Conservation (phyloP, 2,797 vertebrate species). For the Phalanger gymnotis region DNA sequence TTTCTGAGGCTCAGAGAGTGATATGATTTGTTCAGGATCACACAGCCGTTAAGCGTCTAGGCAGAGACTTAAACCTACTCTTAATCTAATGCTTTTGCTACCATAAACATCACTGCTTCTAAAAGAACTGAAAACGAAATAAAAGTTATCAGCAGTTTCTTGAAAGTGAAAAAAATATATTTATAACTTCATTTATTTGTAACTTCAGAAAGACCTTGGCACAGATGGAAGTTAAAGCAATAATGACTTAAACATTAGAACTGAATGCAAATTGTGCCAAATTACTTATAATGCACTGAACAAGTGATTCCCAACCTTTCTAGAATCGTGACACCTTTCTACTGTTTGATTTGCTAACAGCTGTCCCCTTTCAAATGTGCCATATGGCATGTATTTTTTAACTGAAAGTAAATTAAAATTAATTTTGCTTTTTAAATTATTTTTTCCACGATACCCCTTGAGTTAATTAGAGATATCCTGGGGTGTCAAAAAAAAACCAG, state of each 20-base stretch:
- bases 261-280: neutral
- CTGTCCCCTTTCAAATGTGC: conserved; percentile 38
- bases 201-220: neutral
- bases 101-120: neutral
- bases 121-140: neutral
- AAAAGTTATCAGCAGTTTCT: neutral
- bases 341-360: conserved; percentile 52
- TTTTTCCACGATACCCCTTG: conserved; percentile 7
- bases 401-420: conserved; percentile 32
- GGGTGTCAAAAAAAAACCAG: neutral
- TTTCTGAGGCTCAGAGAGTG: neutral
- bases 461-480: neutral
- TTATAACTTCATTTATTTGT: neutral
- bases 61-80: neutral
- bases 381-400: conserved; percentile 5
- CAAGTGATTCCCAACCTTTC: neutral
- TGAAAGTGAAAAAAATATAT: neutral
- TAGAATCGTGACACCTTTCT: neutral
- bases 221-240: neutral
- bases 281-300: conserved; percentile 37
- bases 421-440: conserved; percentile 37
- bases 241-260: conserved; percentile 23
- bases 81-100: neutral
- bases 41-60: neutral
- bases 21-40: neutral